Conservation (phyloP, 2,888 invertebrate species). For the Conistra vaccinii region DNA sequence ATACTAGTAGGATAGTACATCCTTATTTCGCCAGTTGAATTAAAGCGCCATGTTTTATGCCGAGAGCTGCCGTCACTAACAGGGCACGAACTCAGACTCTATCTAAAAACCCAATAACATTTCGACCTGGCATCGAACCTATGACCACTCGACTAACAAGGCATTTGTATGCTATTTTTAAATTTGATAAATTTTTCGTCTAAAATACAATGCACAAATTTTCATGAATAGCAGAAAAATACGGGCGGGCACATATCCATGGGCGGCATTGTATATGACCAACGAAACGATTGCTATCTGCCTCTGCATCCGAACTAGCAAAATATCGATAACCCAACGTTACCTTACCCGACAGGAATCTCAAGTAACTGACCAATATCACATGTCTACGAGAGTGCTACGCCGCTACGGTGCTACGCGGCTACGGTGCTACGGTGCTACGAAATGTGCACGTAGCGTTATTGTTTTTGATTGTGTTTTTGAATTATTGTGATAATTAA, state of each 20-base stretch:
- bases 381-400: slow-evolving; percentile 39
- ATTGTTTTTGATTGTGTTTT: slow-evolving; percentile 3
- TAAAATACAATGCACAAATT: too few species aligned
- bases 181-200: neutral
- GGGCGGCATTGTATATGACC: too few species aligned
- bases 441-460: slow-evolving; percentile 18
- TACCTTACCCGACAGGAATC: neutral
- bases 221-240: too few species aligned
- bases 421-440: neutral
- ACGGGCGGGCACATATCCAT: too few species aligned
- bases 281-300: neutral
- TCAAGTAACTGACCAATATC: slow-evolving; percentile 31
- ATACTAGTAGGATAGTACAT: neutral
- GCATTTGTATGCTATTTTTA: neutral
- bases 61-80: neutral
- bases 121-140: neutral
- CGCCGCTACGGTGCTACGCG: slow-evolving; percentile 33
- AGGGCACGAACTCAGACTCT: neutral
- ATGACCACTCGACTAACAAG: neutral
- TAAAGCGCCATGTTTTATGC: neutral
- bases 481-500: neutral
- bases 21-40: neutral
- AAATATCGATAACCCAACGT: slow-evolving; percentile 4
- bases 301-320: neutral
- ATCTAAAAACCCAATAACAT: too few species aligned